Conservation (phyloP, 2,888 invertebrate species). For the Parascotia fuliginaria region DNA sequence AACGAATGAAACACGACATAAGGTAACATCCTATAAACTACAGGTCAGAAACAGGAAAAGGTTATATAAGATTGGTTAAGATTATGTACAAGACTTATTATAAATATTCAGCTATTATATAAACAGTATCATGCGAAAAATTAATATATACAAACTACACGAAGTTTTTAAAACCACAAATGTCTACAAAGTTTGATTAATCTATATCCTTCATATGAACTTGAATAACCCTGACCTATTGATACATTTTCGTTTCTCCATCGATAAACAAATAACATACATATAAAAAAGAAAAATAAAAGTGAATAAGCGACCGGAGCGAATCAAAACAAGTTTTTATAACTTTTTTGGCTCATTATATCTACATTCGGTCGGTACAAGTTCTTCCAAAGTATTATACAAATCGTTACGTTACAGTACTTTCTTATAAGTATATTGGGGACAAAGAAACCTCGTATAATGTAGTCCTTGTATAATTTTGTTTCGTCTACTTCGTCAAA, state of each 20-base stretch:
- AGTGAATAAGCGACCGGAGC: neutral
- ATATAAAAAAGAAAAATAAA: neutral
- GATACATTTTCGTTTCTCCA: neutral
- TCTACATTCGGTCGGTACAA: conserved; percentile 18
- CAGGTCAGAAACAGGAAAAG: no score
- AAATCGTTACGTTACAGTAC: conserved; percentile 18
- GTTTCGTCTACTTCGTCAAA: conserved; percentile 7
- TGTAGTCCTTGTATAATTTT: neutral
- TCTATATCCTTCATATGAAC: no score
- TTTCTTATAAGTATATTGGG: conserved; percentile 17
- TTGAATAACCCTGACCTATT: neutral
- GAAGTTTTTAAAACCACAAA: no score
- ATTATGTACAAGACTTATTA: no score
- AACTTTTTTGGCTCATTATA: conserved; percentile 35
- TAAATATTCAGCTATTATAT: no score
- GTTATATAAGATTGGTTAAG: no score
- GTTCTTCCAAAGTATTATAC: conserved; percentile 19
- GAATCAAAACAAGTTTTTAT: neutral
- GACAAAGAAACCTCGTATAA: conserved; percentile 16
- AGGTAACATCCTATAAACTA: no score
- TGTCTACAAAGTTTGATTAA: no score
- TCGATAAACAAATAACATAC: neutral
- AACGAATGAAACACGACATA: no score
- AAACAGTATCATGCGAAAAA: no score
- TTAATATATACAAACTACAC: no score